phyloP scores from a whole-genome alignment of 2,888 invertebrate genomes.

The Tiliacea aurago region DNA sequence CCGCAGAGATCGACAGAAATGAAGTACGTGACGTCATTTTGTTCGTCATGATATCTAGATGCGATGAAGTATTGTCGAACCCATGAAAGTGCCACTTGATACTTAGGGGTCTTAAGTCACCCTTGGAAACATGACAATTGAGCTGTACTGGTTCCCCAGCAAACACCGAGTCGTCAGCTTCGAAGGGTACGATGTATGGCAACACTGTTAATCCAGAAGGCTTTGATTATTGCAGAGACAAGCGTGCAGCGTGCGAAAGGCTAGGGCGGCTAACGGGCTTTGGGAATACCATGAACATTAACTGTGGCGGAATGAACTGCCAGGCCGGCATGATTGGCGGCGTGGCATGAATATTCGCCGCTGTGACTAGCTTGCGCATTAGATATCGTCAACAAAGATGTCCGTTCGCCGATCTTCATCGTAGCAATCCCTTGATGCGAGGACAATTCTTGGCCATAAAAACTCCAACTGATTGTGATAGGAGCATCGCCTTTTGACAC shows the following conservation, averaged over 20 bases:
- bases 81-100: slow-evolving; percentile 95
- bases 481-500: slow-evolving; percentile 93
- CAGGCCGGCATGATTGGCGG: slow-evolving; percentile 92
- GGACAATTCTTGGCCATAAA: slow-evolving; percentile 91
- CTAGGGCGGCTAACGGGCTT: slow-evolving; percentile 66
- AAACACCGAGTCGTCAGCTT: slow-evolving; percentile 92
- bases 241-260: slow-evolving; percentile 89
- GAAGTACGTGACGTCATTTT: slow-evolving; percentile 93
- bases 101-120: slow-evolving; percentile 93
- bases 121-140: slow-evolving; percentile 93
- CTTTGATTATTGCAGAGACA: slow-evolving; percentile 84
- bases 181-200: slow-evolving; percentile 92
- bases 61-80: slow-evolving; percentile 89
- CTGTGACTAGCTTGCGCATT: slow-evolving; percentile 92
- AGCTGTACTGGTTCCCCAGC: slow-evolving; percentile 93
- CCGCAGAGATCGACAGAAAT: slow-evolving; percentile 93
- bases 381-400: slow-evolving; percentile 92
- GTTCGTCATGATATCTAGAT: slow-evolving; percentile 91
- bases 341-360: slow-evolving; percentile 93
- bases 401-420: slow-evolving; percentile 91
- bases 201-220: slow-evolving; percentile 91
- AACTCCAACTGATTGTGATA: slow-evolving; percentile 94
- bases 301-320: slow-evolving; percentile 91
- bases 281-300: slow-evolving; percentile 92
- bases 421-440: slow-evolving; percentile 90